These are phyloP conservation scores for Aphelocoma coerulescens DNA, from an alignment of 2,113 vertebrate species.

Conservation along the genomic window DNA sequence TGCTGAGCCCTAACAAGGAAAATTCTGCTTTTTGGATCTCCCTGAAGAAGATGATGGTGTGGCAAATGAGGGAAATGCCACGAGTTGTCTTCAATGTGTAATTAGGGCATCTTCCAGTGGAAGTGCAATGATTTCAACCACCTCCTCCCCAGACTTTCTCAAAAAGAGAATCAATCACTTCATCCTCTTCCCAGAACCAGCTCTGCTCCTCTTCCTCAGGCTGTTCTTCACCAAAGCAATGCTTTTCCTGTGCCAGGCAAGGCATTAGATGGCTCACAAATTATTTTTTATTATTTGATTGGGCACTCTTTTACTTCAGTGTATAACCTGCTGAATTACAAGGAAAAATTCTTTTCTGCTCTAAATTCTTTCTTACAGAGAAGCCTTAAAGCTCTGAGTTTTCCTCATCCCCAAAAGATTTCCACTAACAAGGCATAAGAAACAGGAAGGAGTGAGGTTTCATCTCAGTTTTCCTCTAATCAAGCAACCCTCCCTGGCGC, in stretches of 20 bases:
- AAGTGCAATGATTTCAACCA: not conserved
- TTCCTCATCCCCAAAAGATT: not conserved
- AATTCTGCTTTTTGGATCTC: not conserved
- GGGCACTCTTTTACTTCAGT: not conserved
- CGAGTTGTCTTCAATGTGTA: rapidly evolving
- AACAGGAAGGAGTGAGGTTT: not conserved
- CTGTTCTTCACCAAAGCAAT: not conserved
- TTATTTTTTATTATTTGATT: not conserved
- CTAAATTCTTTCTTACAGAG: not conserved
- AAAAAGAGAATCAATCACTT: not conserved
- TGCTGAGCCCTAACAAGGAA: not conserved
- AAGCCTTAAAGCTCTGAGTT: not conserved
- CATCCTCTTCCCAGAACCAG: not conserved
- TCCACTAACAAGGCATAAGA: not conserved
- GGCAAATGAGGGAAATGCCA: not conserved
- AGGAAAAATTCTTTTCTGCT: not conserved
- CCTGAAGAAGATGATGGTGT: not conserved
- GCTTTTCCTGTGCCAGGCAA: not conserved
- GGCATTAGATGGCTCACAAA: not conserved
- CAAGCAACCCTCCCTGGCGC: not conserved
- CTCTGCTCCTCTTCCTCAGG: not conserved
- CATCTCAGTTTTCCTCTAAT: conserved; percentile 4
- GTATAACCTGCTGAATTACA: not conserved
- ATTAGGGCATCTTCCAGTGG: not conserved
- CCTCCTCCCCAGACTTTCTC: not conserved